These are phyloP conservation scores for Drosophila parthenogenetica DNA, from an alignment of 2,888 invertebrate species.

Conservation along the genomic window DNA sequence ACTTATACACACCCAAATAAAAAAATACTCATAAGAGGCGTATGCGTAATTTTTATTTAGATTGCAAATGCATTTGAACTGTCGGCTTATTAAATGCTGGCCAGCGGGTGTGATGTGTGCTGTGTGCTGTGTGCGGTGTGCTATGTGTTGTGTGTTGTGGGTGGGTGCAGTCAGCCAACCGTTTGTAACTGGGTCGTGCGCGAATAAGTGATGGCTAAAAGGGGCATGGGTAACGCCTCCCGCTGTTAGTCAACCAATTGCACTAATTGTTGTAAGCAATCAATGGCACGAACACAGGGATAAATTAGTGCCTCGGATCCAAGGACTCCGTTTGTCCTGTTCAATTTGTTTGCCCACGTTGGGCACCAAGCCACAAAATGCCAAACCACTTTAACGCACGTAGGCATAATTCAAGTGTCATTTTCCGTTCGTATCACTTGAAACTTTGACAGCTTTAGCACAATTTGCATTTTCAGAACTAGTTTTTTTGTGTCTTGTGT, in stretches of 20 bases:
- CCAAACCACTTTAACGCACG: not conserved
- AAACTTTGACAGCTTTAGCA: conserved; percentile 16
- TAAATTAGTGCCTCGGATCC: not conserved
- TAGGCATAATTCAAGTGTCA: conserved; percentile 26
- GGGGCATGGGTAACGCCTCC: conserved; percentile 32
- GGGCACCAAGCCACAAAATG: conserved; percentile 7
- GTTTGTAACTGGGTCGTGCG: conserved; percentile 45
- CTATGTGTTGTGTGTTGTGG: conserved; percentile 10
- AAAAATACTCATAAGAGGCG: conserved; percentile 32
- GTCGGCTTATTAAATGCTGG: conserved; percentile 59
- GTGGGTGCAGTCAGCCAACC: conserved; percentile 41
- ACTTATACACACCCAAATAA: too few relatives aligned
- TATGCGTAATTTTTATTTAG: conserved; percentile 48
- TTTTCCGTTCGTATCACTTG: conserved; percentile 2
- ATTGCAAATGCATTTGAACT: conserved; percentile 50
- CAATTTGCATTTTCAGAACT: conserved; percentile 19
- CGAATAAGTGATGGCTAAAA: conserved; percentile 14
- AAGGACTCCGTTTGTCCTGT: not conserved
- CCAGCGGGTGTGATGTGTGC: conserved; percentile 40
- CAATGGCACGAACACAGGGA: conserved; percentile 28
- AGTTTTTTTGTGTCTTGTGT: conserved; percentile 5
- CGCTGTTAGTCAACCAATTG: conserved; percentile 41
- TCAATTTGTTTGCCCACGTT: conserved; percentile 5
- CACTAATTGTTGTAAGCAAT: conserved; percentile 47
- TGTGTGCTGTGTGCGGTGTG: too few relatives aligned